Base-by-base conservation (phyloP, 2,797 vertebrate species). In the Propithecus perrieri region DNA sequence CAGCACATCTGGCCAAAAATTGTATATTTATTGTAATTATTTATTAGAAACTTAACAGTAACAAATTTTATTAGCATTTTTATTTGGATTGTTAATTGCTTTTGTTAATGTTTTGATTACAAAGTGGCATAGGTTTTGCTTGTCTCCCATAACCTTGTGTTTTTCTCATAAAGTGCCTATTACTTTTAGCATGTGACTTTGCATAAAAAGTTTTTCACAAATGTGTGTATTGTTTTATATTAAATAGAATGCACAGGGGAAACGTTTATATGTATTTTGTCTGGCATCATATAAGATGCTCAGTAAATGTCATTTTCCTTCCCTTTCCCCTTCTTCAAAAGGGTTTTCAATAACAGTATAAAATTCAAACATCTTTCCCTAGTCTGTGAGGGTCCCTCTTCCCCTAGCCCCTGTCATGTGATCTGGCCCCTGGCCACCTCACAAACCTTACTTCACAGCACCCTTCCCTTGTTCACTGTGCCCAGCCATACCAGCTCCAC, bases 31-130 rank as follows among this genome's bases (percentile, higher is more conserved):
- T 79, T 22, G 4, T 71, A 41, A 12, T 84, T 87, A 24, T 81
- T 89, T 22, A 55, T 38, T 46, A 67, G 26, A n/a, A 61, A 38
- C 59, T 89, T 59, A 38, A 67, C 53, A 53, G 26, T 76, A 69
- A 63, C 15, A 35, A 33, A 28, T 78, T 91, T 86, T 91, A 69
- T 75, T 86, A 46, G 43, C 4, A 8, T 71, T 69, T 91, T 83
- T 76, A 72, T 72, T 72, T 79, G 55, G 28, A 20, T 89, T 63
- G n/a, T 63, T 91, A 74, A 83, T 67, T 86, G 53, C 33, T 61
- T 94, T 89, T 92, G 38, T 22, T 93, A 83, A 81, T 69, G 24
- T 81, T 91, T 85, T 76, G 63, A 7, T 48, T 81, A 41, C 63
- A 86, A 38, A 75, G 50, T 46, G 69, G 35, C 71, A 48, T 81